Conservation (phyloP, 2,797 vertebrate species). For the Arrhamphus sclerolepis region DNA sequence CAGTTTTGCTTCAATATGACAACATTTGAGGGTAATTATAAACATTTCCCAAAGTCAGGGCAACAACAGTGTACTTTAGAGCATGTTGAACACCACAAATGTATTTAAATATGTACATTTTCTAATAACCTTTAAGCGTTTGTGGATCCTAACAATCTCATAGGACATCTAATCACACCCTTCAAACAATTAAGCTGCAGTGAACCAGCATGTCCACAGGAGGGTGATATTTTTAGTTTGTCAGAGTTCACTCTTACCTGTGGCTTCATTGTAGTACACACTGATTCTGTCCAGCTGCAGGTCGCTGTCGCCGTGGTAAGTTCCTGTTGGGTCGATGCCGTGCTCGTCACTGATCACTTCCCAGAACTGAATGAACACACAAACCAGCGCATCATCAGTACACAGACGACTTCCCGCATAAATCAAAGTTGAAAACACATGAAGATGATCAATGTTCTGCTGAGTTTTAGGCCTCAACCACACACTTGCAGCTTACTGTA, state of each 20-base stretch:
- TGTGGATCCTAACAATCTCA: too few relatives aligned
- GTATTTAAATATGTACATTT: too few relatives aligned
- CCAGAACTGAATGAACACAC: constrained; percentile 65
- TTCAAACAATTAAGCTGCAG: constrained; percentile 1
- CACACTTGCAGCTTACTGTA: not conserved
- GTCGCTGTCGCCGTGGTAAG: constrained; percentile 75
- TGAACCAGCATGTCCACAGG: constrained; percentile 3
- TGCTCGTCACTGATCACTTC: constrained; percentile 79
- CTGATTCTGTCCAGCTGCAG: constrained; percentile 80
- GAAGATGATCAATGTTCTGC: too few relatives aligned
- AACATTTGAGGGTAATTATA: too few relatives aligned
- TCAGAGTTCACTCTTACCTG: constrained; percentile 36
- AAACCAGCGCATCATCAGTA: not conserved
- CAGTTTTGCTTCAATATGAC: too few relatives aligned
- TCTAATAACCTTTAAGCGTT: too few relatives aligned
- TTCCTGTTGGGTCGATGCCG: constrained; percentile 77
- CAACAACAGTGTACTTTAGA: too few relatives aligned
- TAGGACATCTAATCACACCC: too few relatives aligned
- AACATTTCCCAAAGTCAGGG: too few relatives aligned
- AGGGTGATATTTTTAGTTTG: not conserved
- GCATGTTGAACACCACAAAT: too few relatives aligned
- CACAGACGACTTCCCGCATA: not conserved
- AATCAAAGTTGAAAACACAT: not conserved
- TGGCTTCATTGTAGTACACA: constrained; percentile 77
- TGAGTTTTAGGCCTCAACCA: too few relatives aligned